phyloP scores from a whole-genome alignment of 23 tunicate genomes.

The Oikopleura dioica region DNA sequence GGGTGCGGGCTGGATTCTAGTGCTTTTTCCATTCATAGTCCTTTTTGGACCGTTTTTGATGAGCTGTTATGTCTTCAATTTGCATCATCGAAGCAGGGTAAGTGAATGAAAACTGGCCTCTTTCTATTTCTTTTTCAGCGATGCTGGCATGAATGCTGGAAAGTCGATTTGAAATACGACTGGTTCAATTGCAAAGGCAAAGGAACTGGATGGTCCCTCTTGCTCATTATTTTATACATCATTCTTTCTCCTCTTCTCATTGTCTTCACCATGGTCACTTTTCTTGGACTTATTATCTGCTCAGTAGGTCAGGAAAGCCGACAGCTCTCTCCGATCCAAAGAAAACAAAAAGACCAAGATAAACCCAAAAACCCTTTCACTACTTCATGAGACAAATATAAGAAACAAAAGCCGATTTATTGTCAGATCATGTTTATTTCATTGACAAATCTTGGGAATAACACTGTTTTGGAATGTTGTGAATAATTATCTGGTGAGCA shows the following conservation, averaged over 20 bases:
- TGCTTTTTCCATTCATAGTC: background rate
- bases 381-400: no score
- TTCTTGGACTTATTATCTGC: background rate
- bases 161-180: slow-evolving; percentile 3
- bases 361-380: no score
- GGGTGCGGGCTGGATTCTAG: background rate
- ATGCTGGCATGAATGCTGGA: slow-evolving; percentile 13
- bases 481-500: no score
- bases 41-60: slow-evolving; percentile 13
- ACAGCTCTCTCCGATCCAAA: no score
- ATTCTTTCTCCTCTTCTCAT: background rate
- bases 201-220: background rate
- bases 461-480: no score
- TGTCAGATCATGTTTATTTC: no score
- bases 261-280: background rate
- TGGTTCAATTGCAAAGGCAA: slow-evolving; percentile 12
- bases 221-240: background rate
- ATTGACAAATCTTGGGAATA: no score
- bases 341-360: no score
- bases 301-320: background rate
- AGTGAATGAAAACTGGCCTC: no score
- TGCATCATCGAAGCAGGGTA: slow-evolving; percentile 7
- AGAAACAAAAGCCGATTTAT: no score
- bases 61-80: slow-evolving; percentile 7
- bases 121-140: no score